Percentiles rank a stretch among this genome's conserved stretches.
Conservation (phyloP, 2,113 vertebrate genomes). For the Nansenia antarctica region DNA sequence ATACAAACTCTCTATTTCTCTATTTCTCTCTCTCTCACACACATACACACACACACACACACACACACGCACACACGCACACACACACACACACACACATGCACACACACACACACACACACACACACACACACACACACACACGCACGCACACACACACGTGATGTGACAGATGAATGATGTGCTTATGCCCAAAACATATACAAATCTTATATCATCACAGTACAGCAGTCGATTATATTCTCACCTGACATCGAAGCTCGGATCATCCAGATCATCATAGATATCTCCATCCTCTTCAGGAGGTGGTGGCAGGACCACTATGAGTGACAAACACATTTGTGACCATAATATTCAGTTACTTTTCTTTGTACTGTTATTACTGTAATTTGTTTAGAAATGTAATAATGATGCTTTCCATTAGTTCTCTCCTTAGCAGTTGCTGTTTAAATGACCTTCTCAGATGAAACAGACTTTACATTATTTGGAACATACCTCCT, state of each 20-base stretch:
- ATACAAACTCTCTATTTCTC: no score
- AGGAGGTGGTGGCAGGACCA: conserved; percentile 74
- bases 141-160: not conserved
- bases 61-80: conserved; percentile 4
- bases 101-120: not conserved
- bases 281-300: conserved; percentile 83
- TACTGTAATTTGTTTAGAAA: no score
- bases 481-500: conserved; percentile 73
- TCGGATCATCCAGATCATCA: conserved; percentile 82
- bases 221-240: not conserved
- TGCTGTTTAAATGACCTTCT: no score
- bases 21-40: no score
- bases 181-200: no score
- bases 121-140: not conserved
- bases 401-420: no score
- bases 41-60: not conserved
- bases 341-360: not conserved
- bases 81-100: not conserved
- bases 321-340: conserved; percentile 56
- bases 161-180: not conserved
- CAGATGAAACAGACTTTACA: not conserved
- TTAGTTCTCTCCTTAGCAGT: no score
- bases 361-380: not conserved
- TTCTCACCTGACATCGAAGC: conserved; percentile 72
- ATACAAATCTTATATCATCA: not conserved